Conservation (phyloP, 2,888 invertebrate genomes). For the Colostygia pectinataria region DNA sequence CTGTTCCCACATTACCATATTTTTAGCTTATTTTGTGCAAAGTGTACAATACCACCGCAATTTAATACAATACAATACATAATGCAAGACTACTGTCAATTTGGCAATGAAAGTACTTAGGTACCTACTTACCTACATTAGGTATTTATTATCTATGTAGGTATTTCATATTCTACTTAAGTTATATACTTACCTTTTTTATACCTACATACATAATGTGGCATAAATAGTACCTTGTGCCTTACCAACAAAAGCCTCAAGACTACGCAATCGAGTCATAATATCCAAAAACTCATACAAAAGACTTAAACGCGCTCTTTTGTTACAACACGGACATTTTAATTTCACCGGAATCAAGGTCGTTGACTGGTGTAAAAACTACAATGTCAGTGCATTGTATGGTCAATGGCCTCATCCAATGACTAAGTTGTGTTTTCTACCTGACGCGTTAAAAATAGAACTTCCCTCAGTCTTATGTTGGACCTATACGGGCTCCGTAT, state of each 20-base stretch:
- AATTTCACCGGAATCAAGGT: constrained; percentile 43
- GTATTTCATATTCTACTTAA: too few species aligned
- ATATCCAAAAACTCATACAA: constrained; percentile 14
- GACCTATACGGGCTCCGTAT: constrained; percentile 30
- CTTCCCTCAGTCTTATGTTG: constrained; percentile 46
- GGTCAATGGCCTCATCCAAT: constrained; percentile 66
- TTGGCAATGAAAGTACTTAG: too few species aligned
- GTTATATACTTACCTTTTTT: too few species aligned
- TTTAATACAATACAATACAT: not conserved
- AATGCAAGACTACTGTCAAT: too few species aligned
- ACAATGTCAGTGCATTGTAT: constrained; percentile 60
- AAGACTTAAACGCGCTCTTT: constrained; percentile 31
- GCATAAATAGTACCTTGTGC: too few species aligned
- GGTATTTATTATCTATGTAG: too few species aligned
- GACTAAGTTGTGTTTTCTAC: constrained; percentile 49
- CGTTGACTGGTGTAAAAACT: constrained; percentile 66
- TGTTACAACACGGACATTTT: constrained; percentile 24
- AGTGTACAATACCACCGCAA: not conserved
- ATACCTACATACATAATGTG: too few species aligned
- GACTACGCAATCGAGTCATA: too few species aligned
- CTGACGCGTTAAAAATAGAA: constrained; percentile 66
- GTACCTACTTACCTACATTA: too few species aligned
- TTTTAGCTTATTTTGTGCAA: constrained; percentile 4
- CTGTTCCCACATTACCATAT: constrained; percentile 2
- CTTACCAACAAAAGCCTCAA: too few species aligned